phyloP scores from a whole-genome alignment of 2,113 vertebrate species.

The Canis aureus region DNA sequence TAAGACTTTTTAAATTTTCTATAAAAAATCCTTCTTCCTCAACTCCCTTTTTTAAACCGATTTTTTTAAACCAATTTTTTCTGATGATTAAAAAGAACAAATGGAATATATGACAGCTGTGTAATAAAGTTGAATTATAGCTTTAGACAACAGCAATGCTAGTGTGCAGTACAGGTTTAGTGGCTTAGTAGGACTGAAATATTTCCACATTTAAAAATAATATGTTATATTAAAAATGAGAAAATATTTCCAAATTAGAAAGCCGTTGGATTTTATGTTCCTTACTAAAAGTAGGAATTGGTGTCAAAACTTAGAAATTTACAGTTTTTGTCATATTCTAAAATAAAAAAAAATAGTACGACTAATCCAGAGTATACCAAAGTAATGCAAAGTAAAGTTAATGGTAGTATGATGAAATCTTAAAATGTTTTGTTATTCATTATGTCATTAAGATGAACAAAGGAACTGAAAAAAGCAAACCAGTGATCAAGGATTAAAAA shows the following conservation, averaged over 20 bases:
- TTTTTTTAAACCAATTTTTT: constrained; percentile 56
- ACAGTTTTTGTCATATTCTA: neutral
- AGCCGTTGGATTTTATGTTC: neutral
- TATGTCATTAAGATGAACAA: neutral
- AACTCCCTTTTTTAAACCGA: neutral
- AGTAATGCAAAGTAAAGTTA: neutral
- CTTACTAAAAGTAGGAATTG: constrained; percentile 42
- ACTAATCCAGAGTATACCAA: neutral
- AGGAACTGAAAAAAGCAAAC: neutral
- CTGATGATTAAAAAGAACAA: constrained; percentile 78
- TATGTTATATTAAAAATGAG: constrained; percentile 36
- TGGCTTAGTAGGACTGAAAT: constrained; percentile 49
- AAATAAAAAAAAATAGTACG: neutral
- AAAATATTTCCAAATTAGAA: constrained; percentile 58
- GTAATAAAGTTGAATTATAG: constrained; percentile 72
- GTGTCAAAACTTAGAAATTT: constrained; percentile 50
- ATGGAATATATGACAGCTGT: constrained; percentile 51
- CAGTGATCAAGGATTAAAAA: neutral
- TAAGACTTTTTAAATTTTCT: neutral
- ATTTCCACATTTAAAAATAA: constrained; percentile 50
- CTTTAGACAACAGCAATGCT: neutral
- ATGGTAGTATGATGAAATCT: neutral
- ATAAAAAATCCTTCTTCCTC: neutral
- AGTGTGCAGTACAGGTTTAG: neutral
- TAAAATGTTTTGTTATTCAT: neutral